Evolutionary conservation across 2,113 vertebrate genomes (phyloP).

Genomic region (Hemichromis elongatus): DNA sequence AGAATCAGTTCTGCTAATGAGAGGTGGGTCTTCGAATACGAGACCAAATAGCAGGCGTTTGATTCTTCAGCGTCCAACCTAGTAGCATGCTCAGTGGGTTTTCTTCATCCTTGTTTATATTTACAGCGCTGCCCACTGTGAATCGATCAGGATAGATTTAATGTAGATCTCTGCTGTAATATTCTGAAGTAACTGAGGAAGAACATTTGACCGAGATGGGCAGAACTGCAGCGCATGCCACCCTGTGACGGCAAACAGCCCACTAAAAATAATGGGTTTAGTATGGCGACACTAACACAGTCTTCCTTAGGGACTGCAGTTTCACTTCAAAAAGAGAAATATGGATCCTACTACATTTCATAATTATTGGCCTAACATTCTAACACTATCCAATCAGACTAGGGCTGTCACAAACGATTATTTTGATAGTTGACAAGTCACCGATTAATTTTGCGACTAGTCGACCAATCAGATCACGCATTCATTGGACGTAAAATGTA

Average conservation of each 20-base stretch:
- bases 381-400: no score
- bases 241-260: background rate
- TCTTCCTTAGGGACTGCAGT: background rate
- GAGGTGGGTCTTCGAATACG: background rate
- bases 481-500: no score
- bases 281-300: background rate
- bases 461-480: no score
- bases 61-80: background rate
- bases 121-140: background rate
- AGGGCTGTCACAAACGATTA: no score
- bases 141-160: background rate
- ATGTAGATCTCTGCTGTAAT: background rate
- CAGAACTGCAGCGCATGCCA: background rate
- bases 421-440: no score
- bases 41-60: background rate
- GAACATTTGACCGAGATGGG: background rate
- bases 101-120: accelerated
- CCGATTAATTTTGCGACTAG: no score
- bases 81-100: background rate
- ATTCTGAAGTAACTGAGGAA: background rate
- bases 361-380: background rate
- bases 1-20: background rate
- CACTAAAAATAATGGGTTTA: background rate
- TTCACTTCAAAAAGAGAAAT: background rate
- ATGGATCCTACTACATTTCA: accelerated